phyloP scores from a whole-genome alignment of 2,113 vertebrate species.

The Pterocles burchelli region DNA sequence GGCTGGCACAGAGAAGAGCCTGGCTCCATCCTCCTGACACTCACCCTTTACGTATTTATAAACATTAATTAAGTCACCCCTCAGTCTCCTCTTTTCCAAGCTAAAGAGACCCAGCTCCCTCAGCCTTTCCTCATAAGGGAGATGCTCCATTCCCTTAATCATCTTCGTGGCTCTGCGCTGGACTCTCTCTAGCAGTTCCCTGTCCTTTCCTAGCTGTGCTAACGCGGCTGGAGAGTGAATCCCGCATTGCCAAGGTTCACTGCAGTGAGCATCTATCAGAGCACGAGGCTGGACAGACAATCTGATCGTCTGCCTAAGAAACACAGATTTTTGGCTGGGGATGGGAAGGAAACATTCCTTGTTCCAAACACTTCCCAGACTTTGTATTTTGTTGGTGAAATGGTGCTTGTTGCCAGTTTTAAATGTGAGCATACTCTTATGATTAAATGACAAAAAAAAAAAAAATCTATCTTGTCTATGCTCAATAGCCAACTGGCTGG shows the following conservation, averaged over 20 bases:
- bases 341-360: not conserved
- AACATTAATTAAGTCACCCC: too few species aligned
- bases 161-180: too few species aligned
- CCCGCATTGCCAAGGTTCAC: not conserved
- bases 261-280: rapidly evolving
- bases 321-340: not conserved
- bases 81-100: too few species aligned
- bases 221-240: not conserved
- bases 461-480: rapidly evolving
- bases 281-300: not conserved
- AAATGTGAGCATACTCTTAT: not conserved
- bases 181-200: too few species aligned
- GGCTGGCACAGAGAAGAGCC: too few species aligned
- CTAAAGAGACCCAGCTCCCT: too few species aligned
- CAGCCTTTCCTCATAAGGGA: too few species aligned
- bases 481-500: not conserved
- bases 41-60: too few species aligned
- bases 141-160: too few species aligned
- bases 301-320: not conserved
- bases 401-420: not conserved
- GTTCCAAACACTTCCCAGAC: not conserved
- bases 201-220: not conserved
- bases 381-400: not conserved
- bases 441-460: not conserved
- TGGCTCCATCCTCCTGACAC: too few species aligned